Evolutionary conservation across 2,888 invertebrate genomes (phyloP), one percentile per base, ranked within the genome.

Genomic region (Anthophora plumipes): DNA sequence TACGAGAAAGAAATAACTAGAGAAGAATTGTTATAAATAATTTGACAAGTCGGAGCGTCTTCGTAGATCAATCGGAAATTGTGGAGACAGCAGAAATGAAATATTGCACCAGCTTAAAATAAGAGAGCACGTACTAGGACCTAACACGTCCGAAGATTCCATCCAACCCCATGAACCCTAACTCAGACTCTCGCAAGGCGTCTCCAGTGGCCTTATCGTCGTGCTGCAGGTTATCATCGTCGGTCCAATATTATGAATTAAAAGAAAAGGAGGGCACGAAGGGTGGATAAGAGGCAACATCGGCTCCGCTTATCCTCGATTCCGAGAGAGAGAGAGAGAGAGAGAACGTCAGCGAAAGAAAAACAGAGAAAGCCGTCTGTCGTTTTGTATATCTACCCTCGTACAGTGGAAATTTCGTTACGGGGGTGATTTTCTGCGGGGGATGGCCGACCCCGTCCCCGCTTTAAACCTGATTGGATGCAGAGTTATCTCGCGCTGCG

Each of bases 401-500:
- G 90, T 88, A 86, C 88, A 86, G 87, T 84, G 80, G 88, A 90
- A 89, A 90, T 91, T 90, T 90, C 86, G 87, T 85, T 85, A 86
- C 84, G 89, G 90, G 90, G 90, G 85, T 89, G 89, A 90, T 88
- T 88, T 88, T 88, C 87, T 84, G 88, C 86, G 89, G 87, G 90
- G 88, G 86, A 86, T 86, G 83, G 88, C 86, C 83, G 80, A 85
- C 88, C 88, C 87, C 89, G 87, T 88, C 89, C 88, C 89, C 90
- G 91, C 90, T 91, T 92, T 92, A 93, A 93, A 93, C 91, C 93
- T 93, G 93, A 93, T 93, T 93, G 93, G 93, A 93, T 93, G 93
- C 93, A 92, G 93, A 93, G 93, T 93, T 93, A 93, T 93, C 93
- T 93, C 93, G 92, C 91, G 92, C 89, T 89, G 91, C 92, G 93